Conservation (phyloP, 2,797 vertebrate species). For the Eurystomus glaucurus region DNA sequence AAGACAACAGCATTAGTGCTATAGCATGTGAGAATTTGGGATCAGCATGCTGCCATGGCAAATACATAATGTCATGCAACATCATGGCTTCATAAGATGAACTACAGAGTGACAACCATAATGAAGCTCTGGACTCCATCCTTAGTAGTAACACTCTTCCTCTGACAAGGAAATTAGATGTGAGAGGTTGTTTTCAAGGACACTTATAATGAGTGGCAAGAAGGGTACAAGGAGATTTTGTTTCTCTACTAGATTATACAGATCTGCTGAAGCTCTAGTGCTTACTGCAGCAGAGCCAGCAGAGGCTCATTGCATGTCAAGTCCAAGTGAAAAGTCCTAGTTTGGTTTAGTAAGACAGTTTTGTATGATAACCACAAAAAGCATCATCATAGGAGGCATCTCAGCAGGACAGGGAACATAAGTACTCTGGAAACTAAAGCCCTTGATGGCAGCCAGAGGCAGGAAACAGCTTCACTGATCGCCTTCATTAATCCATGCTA, state of each 20-base stretch:
- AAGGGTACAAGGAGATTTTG: neutral
- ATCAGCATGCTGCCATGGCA: neutral
- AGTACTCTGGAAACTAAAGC: neutral
- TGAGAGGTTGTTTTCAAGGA: neutral
- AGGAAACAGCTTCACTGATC: fast-evolving
- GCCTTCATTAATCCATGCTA: neutral
- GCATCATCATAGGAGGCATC: neutral
- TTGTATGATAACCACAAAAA: neutral
- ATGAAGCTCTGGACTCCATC: neutral
- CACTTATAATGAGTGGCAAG: neutral
- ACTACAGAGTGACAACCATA: neutral
- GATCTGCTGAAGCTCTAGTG: neutral
- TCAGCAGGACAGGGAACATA: neutral
- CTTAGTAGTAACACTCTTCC: neutral
- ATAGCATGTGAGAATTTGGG: neutral
- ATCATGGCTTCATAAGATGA: fast-evolving
- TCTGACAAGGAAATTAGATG: neutral
- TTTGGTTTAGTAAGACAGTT: neutral
- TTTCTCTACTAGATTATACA: neutral
- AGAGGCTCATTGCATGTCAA: neutral
- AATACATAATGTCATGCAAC: neutral
- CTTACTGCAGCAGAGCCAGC: neutral
- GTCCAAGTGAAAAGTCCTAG: neutral
- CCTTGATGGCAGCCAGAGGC: neutral
- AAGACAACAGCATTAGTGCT: neutral